These are phyloP conservation scores for Drosophila merina DNA, from an alignment of 2,888 invertebrate genomes.

Conservation along the genomic window DNA sequence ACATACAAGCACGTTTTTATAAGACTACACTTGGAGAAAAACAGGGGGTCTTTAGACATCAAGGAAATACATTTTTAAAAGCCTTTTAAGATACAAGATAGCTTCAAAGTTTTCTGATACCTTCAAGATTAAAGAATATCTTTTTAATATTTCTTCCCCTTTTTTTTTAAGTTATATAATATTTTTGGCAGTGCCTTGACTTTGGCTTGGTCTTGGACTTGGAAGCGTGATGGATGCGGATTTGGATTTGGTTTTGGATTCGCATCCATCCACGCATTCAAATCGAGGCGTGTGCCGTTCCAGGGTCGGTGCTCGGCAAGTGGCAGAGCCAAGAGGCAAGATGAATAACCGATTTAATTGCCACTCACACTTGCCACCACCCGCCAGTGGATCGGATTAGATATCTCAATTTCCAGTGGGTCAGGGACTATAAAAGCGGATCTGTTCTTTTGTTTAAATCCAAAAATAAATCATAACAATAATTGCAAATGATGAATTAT, in stretches of 20 bases:
- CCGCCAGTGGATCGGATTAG: not conserved
- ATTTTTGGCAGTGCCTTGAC: constrained; percentile 3
- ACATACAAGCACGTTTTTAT: constrained; percentile 25
- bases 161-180: not conserved
- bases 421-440: not conserved
- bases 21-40: constrained; percentile 10
- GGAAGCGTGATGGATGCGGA: not conserved
- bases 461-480: not conserved
- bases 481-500: not conserved
- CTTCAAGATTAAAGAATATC: too few species aligned
- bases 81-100: not conserved
- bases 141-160: too few species aligned
- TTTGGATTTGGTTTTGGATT: not conserved
- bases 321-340: constrained; percentile 5
- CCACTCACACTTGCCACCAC: constrained; percentile 7
- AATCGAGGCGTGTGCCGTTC: not conserved
- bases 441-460: not conserved
- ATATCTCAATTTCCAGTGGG: not conserved
- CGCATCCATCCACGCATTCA: not conserved
- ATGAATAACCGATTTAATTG: constrained; percentile 43
- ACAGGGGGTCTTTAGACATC: too few species aligned
- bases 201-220: constrained; percentile 9
- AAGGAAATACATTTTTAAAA: not conserved
- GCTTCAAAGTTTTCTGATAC: not conserved
- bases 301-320: not conserved